phyloP scores from a whole-genome alignment of 2,888 invertebrate species.

The Drosophila multiciliata region DNA sequence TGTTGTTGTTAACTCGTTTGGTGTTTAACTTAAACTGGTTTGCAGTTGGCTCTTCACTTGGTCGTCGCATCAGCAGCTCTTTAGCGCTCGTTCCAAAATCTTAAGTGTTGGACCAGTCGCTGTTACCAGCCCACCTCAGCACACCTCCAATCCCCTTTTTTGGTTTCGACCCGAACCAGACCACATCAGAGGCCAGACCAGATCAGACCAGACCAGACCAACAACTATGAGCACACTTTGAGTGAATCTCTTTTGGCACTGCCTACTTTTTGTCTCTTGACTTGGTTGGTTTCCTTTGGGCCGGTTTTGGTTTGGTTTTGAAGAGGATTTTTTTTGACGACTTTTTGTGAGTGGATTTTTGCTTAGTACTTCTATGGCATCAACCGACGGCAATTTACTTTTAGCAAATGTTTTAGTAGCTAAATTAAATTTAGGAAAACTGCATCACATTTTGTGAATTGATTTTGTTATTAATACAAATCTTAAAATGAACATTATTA shows the following conservation, averaged over 20 bases:
- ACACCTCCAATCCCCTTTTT: not conserved
- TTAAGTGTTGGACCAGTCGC: constrained; percentile 76
- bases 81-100: constrained; percentile 76
- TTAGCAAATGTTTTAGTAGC: not conserved
- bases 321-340: constrained; percentile 18
- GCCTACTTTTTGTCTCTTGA: constrained; percentile 69
- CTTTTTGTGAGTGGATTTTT: constrained; percentile 10
- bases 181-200: constrained; percentile 11
- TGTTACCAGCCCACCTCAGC: not conserved
- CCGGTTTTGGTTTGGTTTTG: constrained; percentile 19
- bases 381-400: constrained; percentile 58
- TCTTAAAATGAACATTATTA: not conserved
- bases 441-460: not conserved
- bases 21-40: constrained; percentile 65
- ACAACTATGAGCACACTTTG: constrained; percentile 43
- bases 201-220: constrained; percentile 10
- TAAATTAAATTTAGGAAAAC: not conserved
- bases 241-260: constrained; percentile 74
- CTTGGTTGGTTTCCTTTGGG: constrained; percentile 7
- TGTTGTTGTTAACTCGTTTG: constrained; percentile 72
- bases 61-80: constrained; percentile 74
- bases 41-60: constrained; percentile 55
- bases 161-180: constrained; percentile 4
- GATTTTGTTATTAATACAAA: not conserved
- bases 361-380: constrained; percentile 1